These are phyloP conservation scores for Ctenosaura bakeri DNA, from an alignment of 2,797 vertebrate species.

Conservation along the genomic window DNA sequence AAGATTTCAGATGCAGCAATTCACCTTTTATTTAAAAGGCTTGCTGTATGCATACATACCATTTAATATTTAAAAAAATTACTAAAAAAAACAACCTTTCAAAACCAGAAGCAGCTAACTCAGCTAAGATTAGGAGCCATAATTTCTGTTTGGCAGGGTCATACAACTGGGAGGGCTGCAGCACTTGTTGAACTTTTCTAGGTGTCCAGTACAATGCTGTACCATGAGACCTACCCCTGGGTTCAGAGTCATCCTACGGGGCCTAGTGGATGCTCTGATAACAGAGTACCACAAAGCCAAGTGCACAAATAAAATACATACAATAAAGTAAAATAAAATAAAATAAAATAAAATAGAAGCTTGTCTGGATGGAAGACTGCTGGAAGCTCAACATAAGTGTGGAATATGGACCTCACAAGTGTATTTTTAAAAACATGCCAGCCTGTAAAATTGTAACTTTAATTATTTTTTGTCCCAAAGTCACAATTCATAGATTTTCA, in stretches of 20 bases:
- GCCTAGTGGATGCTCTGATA: neutral
- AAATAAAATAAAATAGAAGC: neutral
- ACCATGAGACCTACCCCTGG: neutral
- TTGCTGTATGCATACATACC: too few species aligned
- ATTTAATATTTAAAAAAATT: too few species aligned
- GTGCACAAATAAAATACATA: neutral
- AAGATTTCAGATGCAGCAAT: neutral
- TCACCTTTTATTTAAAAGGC: neutral
- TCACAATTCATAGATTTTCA: neutral
- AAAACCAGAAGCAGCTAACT: neutral
- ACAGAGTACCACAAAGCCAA: too few species aligned
- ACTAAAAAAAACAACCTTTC: too few species aligned
- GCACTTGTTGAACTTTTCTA: neutral
- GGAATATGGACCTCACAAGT: neutral
- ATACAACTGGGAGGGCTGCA: neutral
- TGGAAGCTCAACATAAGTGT: neutral
- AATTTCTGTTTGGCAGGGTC: neutral
- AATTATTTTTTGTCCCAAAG: neutral
- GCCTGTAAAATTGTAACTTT: neutral
- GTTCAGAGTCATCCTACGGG: neutral
- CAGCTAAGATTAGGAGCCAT: neutral
- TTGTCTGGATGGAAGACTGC: neutral
- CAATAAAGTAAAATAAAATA: neutral
- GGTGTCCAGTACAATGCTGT: neutral
- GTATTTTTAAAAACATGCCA: neutral